Conservation (phyloP, 2,888 invertebrate species). For the Drosophila testacea region DNA sequence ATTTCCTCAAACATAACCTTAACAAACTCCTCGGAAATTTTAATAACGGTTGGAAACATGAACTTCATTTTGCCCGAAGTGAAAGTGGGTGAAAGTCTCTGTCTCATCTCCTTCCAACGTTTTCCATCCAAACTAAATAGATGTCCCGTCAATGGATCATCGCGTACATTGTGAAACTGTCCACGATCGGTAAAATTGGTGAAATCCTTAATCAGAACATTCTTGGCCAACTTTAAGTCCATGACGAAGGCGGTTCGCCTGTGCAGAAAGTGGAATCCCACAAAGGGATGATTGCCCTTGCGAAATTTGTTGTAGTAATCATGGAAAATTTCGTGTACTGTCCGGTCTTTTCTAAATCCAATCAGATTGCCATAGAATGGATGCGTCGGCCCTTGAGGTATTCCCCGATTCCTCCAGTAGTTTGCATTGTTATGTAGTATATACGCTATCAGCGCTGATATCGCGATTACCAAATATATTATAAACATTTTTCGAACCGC, state of each 20-base stretch:
- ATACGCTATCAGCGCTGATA: constrained; percentile 40
- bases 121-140: constrained; percentile 82
- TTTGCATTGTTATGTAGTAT: constrained; percentile 39
- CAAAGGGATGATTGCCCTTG: constrained; percentile 44
- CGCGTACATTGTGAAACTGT: constrained; percentile 76
- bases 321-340: constrained; percentile 23
- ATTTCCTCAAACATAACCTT: constrained; percentile 51
- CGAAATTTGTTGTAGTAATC: constrained; percentile 57
- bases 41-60: constrained; percentile 68
- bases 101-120: constrained; percentile 85
- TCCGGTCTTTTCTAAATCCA: constrained; percentile 46
- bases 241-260: constrained; percentile 58
- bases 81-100: constrained; percentile 82
- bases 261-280: constrained; percentile 68
- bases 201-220: constrained; percentile 71
- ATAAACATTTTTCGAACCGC: constrained; percentile 35
- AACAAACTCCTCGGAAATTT: constrained; percentile 56
- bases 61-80: constrained; percentile 77
- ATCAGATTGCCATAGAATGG: constrained; percentile 50
- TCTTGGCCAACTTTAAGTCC: constrained; percentile 64
- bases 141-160: constrained; percentile 82
- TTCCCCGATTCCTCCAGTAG: constrained; percentile 49
- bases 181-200: constrained; percentile 83
- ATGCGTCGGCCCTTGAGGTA: constrained; percentile 53
- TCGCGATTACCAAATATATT: constrained; percentile 47